phyloP scores from a whole-genome alignment of 2,888 invertebrate species.

The Caprella mutica region DNA sequence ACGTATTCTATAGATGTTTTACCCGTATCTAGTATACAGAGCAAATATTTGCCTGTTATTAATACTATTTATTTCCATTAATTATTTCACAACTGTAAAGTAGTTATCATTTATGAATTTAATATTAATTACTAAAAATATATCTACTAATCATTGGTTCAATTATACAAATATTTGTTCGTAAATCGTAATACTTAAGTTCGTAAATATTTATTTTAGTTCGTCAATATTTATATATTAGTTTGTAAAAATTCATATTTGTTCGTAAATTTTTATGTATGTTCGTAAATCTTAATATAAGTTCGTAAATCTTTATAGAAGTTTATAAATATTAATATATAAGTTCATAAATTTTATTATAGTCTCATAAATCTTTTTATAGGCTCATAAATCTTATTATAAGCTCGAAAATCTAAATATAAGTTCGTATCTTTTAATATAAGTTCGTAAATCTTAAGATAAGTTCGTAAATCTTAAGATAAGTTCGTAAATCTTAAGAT shows the following conservation, averaged over 20 bases:
- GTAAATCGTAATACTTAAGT: no score
- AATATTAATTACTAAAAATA: no score
- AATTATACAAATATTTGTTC: no score
- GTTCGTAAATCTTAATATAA: background rate
- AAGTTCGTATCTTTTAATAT: background rate
- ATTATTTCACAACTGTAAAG: no score
- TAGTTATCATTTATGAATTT: no score
- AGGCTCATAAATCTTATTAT: conserved; percentile 2
- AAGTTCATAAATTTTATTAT: conserved; percentile 14
- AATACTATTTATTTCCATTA: background rate
- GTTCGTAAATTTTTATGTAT: background rate
- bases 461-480: conserved; percentile 13
- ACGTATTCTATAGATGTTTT: background rate
- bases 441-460: no score
- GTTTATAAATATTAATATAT: conserved; percentile 17
- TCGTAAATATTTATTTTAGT: no score
- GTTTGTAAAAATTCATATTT: background rate
- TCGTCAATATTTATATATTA: background rate
- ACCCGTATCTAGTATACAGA: background rate
- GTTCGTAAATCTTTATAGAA: conserved; percentile 4
- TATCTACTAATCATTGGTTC: no score
- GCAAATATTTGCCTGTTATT: background rate
- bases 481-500: conserved; percentile 16
- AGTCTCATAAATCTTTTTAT: conserved; percentile 9
- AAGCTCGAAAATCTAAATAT: conserved; percentile 1